Evolutionary conservation across 64 coral and sea anemone species (phyloP).

Genomic region (Pocillopora damicornis): DNA sequence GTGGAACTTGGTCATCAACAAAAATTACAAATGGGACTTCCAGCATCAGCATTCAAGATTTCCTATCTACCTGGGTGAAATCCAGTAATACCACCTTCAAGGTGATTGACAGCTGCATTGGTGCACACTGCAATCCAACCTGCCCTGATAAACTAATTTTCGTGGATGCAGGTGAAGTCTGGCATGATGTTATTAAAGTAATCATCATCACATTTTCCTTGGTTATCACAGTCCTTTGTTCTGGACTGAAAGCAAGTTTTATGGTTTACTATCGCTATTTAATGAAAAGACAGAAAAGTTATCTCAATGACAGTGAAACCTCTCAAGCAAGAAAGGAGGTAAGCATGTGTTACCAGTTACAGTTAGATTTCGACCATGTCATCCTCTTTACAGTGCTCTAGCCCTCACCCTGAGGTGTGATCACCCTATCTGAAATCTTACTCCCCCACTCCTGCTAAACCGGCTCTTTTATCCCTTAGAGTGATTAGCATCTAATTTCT

Average conservation of each 20-base stretch:
- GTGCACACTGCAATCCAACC: constrained; percentile 67
- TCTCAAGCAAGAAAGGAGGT: constrained; percentile 67
- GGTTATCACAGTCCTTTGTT: constrained; percentile 46
- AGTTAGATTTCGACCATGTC: too few relatives aligned
- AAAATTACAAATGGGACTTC: constrained; percentile 18
- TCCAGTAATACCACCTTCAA: neutral
- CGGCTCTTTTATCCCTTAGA: too few relatives aligned
- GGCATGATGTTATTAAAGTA: neutral
- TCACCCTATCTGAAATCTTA: neutral
- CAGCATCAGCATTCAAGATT: constrained; percentile 32
- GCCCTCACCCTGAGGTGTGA: neutral
- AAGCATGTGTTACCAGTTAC: neutral
- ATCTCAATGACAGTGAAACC: constrained; percentile 32
- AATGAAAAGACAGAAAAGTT: constrained; percentile 19
- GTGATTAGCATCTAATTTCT: too few relatives aligned
- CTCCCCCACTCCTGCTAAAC: neutral
- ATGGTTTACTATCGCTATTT: constrained; percentile 39
- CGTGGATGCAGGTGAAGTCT: constrained; percentile 35
- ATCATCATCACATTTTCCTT: constrained; percentile 23
- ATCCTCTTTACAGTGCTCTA: neutral
- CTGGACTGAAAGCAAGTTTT: constrained; percentile 40
- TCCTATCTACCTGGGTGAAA: constrained; percentile 33
- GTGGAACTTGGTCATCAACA: constrained; percentile 9
- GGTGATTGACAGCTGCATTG: constrained; percentile 59
- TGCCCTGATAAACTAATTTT: constrained; percentile 71